A percentile compares a stretch with the other conserved stretches of the same genome.
phyloP scores from a whole-genome alignment of 2,888 invertebrate species.

The Fragum whitleyi region DNA sequence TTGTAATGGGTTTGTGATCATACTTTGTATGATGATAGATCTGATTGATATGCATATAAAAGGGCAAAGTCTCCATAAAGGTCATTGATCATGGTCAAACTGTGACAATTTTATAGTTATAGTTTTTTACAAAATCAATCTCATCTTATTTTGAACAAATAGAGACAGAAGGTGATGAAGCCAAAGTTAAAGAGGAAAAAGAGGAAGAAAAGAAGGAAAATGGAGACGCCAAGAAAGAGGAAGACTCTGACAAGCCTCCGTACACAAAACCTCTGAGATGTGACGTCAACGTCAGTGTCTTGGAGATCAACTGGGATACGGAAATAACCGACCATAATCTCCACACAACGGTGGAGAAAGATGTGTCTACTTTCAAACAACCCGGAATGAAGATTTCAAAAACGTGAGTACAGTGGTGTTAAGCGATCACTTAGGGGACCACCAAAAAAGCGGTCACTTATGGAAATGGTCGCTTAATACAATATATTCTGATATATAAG shows the following conservation, averaged over 20 bases:
- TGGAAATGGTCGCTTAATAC: too few relatives aligned
- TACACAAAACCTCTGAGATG: slow-evolving; percentile 42
- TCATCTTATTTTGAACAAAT: background rate
- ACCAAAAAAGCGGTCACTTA: too few relatives aligned
- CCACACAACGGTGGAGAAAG: slow-evolving; percentile 12
- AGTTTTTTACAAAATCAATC: too few relatives aligned
- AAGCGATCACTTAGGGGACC: background rate
- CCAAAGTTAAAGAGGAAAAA: background rate
- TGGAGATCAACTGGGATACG: slow-evolving; percentile 58
- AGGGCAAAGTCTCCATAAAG: too few relatives aligned
- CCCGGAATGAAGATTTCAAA: slow-evolving; percentile 48
- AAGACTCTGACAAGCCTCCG: slow-evolving; percentile 6
- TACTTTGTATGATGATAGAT: too few relatives aligned
- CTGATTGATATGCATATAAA: too few relatives aligned
- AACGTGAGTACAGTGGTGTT: slow-evolving; percentile 47
- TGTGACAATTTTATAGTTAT: too few relatives aligned
- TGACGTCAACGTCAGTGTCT: slow-evolving; percentile 46
- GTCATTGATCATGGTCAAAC: too few relatives aligned
- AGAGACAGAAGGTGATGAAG: slow-evolving; percentile 5
- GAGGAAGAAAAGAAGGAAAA: slow-evolving; percentile 15
- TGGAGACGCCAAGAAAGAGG: slow-evolving; percentile 16
- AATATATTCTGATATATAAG: too few relatives aligned
- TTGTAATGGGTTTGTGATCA: too few relatives aligned
- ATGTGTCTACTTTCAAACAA: slow-evolving; percentile 30
- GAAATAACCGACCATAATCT: slow-evolving; percentile 48